Evolutionary conservation across 2,888 invertebrate genomes (phyloP).

Genomic region (Empis stercorea): DNA sequence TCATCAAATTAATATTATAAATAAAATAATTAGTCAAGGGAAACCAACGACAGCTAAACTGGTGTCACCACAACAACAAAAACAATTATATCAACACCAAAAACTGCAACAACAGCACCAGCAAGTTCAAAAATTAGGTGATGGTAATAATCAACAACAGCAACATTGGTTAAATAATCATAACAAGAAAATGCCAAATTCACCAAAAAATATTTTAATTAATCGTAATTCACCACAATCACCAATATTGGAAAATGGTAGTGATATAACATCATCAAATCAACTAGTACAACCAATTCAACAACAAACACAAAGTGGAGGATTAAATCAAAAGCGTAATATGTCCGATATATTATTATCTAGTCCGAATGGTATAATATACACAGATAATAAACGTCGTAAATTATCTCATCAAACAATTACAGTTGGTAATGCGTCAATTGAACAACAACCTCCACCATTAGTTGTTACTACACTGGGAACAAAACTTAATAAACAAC

Average conservation of each 20-base stretch:
- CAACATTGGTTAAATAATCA: constrained; percentile 20
- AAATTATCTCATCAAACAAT: no score
- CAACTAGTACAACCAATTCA: constrained; percentile 4
- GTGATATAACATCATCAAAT: no score
- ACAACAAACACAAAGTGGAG: constrained; percentile 9
- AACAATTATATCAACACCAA: constrained; percentile 6
- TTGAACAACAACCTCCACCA: constrained; percentile 4
- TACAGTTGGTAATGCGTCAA: no score
- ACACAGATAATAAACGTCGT: no score
- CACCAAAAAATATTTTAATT: constrained; percentile 3
- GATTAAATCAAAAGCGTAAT: constrained; percentile 5
- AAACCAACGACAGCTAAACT: constrained; percentile 6
- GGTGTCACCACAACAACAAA: constrained; percentile 10
- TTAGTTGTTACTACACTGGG: not conserved
- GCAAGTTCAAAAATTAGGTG: constrained; percentile 6
- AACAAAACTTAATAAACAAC: not conserved
- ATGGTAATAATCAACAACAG: constrained; percentile 11
- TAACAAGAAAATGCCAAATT: constrained; percentile 20
- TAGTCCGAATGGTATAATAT: not conserved
- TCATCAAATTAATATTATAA: constrained; percentile 18
- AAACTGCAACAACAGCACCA: constrained; percentile 1
- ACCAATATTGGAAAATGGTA: not conserved
- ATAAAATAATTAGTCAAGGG: constrained; percentile 9
- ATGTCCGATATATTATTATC: not conserved
- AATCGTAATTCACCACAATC: constrained; percentile 1